These are phyloP conservation scores for Apeltes quadracus DNA, from an alignment of 2,113 vertebrate species.

Conservation along the genomic window DNA sequence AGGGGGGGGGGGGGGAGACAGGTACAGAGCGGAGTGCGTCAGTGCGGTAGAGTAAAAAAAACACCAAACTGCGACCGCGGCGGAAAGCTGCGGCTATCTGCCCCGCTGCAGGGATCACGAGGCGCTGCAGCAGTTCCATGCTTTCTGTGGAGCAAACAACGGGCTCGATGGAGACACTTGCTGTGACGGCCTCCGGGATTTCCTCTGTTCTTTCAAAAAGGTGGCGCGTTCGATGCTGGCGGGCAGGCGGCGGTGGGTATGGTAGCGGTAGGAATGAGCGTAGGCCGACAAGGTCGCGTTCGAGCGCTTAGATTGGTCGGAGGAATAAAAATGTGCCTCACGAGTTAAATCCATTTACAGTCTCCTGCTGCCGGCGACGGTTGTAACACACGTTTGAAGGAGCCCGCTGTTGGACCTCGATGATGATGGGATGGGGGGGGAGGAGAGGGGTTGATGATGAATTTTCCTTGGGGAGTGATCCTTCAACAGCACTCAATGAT, in stretches of 20 bases:
- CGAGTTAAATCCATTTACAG: not conserved
- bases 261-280: too few species aligned
- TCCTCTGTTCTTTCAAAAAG: too few species aligned
- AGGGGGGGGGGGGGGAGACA: slow-evolving; percentile 14
- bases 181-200: slow-evolving; percentile 3
- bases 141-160: too few species aligned
- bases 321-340: too few species aligned
- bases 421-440: not conserved
- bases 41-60: slow-evolving; percentile 27
- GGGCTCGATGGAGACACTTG: too few species aligned
- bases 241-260: too few species aligned
- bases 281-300: too few species aligned
- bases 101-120: slow-evolving; percentile 66
- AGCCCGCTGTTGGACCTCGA: slow-evolving; percentile 18
- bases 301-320: too few species aligned
- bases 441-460: slow-evolving; percentile 33
- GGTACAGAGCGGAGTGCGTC: slow-evolving; percentile 59
- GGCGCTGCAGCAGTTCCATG: slow-evolving; percentile 71
- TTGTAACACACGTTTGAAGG: slow-evolving; percentile 33
- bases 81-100: slow-evolving; percentile 65
- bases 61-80: slow-evolving; percentile 33
- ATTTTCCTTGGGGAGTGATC: slow-evolving; percentile 55
- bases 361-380: slow-evolving; percentile 24
- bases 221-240: too few species aligned
- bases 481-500: slow-evolving; percentile 47